Evolutionary conservation across 2,797 vertebrate species (phyloP), one percentile per base, ranked within the genome.

Genomic region (Manis javanica): DNA sequence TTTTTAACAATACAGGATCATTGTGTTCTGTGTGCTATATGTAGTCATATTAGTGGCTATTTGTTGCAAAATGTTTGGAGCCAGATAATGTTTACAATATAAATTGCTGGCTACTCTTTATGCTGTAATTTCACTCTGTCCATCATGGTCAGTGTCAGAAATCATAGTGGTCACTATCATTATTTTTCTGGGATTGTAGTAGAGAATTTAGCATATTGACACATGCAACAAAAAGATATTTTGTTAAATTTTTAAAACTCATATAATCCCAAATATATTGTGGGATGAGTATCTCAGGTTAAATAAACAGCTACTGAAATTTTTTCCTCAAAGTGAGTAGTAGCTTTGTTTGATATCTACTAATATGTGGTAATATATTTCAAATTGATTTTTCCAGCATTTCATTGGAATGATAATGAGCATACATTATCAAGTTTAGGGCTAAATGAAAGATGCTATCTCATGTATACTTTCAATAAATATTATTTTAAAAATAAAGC

Each of bases 401-500:
- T 84, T 93, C 55, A 77, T 3, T 95, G 42, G 71, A 94, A 82
- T 75, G 46, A 83, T 37, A 68, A 51, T 37, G 13, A 94, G 84
- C 84, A 90, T 19, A 69, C 3, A 42, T 29, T 46, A 15, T 95
- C 51, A 79, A 94, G n/a, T 63, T 88, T 86, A 79, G 9, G 26
- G 39, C 85, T 66, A 84, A 94, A 39, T 69, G 69, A 59, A 86
- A 88, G 49, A 93, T 92, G 24, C 15, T 84, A 5, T 87, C 63
- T 95, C 51, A 34, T 74, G 6, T 87, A 68, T 90, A 49, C 49
- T 95, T 93, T 92, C 57, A 71, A 64, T 37, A 84, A n/a, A 94
- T 23, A 72, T 51, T 81, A 85, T 92, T 96, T 96, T 68, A 31
- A 85, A 96, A 97, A 97, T 97, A 97, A 97, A 97, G 37, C 66